Base-by-base conservation (phyloP, 2,888 invertebrate genomes). In the Abrostola tripartita region DNA sequence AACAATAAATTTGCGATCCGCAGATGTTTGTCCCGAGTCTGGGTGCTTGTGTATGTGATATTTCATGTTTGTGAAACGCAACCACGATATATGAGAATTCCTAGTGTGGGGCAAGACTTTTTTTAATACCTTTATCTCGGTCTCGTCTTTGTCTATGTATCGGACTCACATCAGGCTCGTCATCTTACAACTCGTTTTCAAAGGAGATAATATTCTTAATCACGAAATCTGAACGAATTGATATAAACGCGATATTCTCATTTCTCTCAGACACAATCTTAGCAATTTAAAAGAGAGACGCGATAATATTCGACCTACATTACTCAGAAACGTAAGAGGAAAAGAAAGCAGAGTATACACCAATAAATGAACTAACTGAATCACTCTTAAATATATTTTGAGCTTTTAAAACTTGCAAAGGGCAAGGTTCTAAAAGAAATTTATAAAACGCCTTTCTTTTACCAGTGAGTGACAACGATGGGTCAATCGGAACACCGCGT, bases 301-400 rank as follows among this genome's bases (percentile, higher is more conserved):
- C 67, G 75, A 61, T 56, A 78, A 78, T 77, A 75, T 78, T 66
- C 65, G 78, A 76, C 78, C 78, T 78, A 78, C 76, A 76, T 78
- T 75, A 60, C 65, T 61, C 51, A 52, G 55, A 62, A 74, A 78
- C 52, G 78, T 73, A 68, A 76, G 76, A 78, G 62, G 58, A 68
- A 69, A 75, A 58, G 78, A 78, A 74, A 78, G 72, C 70, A 65
- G 53, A 56, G 47, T 62, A 35, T 42, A 44, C 60, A 65, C 37
- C 72, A 68, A 72, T 70, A 58, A 49, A 38, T 51, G 41, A 47
- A 61, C 37, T 50, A 47, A 37, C 47, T 49, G 10, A 36, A 52
- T 56, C 12, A 24, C 52, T 63, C 57, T 42, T 36, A 12, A 44
- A 42, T 14, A 37, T 7, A 35, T 36, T 50, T 7, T 41, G 37